phyloP scores from a whole-genome alignment of 2,888 invertebrate genomes.

The Pinctada fucata region DNA sequence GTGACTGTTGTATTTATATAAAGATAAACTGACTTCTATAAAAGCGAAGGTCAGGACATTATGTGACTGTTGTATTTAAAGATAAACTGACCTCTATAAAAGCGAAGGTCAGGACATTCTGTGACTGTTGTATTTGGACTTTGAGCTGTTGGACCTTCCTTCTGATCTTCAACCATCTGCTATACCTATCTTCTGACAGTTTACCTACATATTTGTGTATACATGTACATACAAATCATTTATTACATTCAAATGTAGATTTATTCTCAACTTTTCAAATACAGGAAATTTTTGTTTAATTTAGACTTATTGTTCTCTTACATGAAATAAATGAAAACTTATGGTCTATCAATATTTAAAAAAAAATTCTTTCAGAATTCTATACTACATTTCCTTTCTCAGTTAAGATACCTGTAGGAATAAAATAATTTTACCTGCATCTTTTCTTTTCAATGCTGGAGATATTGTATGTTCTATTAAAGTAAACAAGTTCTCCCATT shows the following conservation, averaged over 20 bases:
- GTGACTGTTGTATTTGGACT: conserved; percentile 83
- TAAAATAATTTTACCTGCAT: conserved; percentile 51
- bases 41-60: conserved; percentile 91
- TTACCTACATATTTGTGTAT: conserved; percentile 1
- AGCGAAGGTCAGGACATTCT: conserved; percentile 88
- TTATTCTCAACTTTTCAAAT: too few species aligned
- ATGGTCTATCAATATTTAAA: background rate
- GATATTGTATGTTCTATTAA: conserved; percentile 87
- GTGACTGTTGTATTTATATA: conserved; percentile 81
- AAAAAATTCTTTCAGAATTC: too few species aligned
- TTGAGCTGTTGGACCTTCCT: conserved; percentile 85
- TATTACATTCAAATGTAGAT: too few species aligned
- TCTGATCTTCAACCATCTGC: conserved; percentile 83
- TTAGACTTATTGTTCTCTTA: background rate
- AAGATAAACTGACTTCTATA: conserved; percentile 81
- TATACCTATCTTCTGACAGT: conserved; percentile 8
- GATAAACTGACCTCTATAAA: conserved; percentile 84
- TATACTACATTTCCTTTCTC: too few species aligned
- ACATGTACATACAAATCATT: too few species aligned
- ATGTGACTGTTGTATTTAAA: conserved; percentile 82
- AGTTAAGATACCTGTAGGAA: too few species aligned
- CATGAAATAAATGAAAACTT: background rate
- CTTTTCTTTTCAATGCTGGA: conserved; percentile 81
- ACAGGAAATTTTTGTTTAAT: too few species aligned
- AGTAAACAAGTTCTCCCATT: conserved; percentile 85